Percentiles rank a stretch among this genome's conserved stretches.
These are phyloP conservation scores for Lithobates sylvaticus DNA, from an alignment of 2,797 vertebrate genomes.

Conservation along the genomic window DNA sequence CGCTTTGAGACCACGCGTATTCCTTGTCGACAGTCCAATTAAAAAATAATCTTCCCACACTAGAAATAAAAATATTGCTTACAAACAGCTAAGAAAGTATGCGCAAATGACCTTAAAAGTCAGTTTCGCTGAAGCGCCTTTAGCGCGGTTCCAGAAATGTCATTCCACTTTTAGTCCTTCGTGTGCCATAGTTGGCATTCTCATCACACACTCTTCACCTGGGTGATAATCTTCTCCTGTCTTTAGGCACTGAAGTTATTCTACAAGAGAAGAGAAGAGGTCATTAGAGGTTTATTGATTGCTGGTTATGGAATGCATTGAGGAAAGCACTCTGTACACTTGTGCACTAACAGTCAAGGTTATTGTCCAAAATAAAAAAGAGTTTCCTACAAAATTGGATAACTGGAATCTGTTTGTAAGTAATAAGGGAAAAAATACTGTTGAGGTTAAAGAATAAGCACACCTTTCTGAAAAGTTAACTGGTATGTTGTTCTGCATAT, in stretches of 20 bases:
- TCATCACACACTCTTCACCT: slow-evolving; percentile 65
- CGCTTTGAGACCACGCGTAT: slow-evolving; percentile 45
- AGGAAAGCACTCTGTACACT: neutral
- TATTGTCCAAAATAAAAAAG: too few relatives aligned
- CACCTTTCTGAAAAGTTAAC: too few relatives aligned
- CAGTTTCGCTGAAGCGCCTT: slow-evolving; percentile 33
- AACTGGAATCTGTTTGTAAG: too few relatives aligned
- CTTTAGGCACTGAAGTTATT: slow-evolving; percentile 78
- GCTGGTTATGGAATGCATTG: neutral
- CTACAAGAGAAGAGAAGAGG: slow-evolving; percentile 70
- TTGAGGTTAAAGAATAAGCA: too few relatives aligned
- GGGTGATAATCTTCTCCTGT: slow-evolving; percentile 71
- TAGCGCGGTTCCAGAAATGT: slow-evolving; percentile 15
- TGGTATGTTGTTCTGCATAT: too few relatives aligned
- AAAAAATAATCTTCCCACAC: slow-evolving; percentile 62
- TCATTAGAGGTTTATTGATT: slow-evolving; percentile 1
- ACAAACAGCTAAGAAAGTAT: slow-evolving; percentile 53
- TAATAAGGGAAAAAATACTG: too few relatives aligned
- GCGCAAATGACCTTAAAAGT: slow-evolving; percentile 40
- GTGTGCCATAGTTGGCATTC: slow-evolving; percentile 48
- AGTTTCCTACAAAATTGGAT: too few relatives aligned
- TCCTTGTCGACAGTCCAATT: slow-evolving; percentile 48
- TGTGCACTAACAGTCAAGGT: too few relatives aligned
- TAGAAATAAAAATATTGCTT: slow-evolving; percentile 76
- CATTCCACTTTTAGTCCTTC: slow-evolving; percentile 19